A percentile compares a stretch with the other conserved stretches of the same genome.
These are phyloP conservation scores for Lasiurus borealis DNA, from an alignment of 2,113 vertebrate genomes.

Conservation along the genomic window DNA sequence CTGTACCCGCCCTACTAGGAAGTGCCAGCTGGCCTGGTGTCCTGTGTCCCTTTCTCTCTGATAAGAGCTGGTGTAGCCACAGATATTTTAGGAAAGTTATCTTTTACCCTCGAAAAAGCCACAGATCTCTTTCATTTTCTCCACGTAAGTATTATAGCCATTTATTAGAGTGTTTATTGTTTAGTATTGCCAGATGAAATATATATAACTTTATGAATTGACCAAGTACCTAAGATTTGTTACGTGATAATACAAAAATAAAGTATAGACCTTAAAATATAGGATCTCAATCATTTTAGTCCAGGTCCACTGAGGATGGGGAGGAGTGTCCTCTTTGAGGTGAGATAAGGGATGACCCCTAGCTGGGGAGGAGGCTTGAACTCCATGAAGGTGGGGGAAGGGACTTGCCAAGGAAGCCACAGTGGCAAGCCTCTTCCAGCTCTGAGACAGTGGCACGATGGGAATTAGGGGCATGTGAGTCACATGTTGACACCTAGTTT, in stretches of 20 bases:
- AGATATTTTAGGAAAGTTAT: background rate
- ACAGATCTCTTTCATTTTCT: background rate
- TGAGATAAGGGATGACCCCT: background rate
- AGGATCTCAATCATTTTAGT: accelerated
- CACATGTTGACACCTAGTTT: background rate
- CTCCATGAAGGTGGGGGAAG: accelerated
- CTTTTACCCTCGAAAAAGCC: background rate
- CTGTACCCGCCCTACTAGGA: slow-evolving; percentile 66
- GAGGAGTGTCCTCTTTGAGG: background rate
- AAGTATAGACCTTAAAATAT: background rate
- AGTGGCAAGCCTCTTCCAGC: background rate
- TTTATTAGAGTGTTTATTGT: slow-evolving; percentile 16
- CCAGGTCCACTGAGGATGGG: background rate
- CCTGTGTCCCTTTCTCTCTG: background rate
- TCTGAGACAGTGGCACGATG: background rate
- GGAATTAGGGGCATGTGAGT: background rate
- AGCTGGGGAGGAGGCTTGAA: background rate
- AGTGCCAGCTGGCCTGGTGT: background rate
- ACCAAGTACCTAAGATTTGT: background rate
- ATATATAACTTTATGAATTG: background rate
- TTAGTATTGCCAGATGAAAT: background rate
- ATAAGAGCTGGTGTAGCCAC: slow-evolving; percentile 44
- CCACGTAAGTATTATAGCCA: background rate
- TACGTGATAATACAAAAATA: background rate
- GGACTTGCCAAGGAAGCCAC: background rate